Evolutionary conservation across 2,888 invertebrate genomes (phyloP).

Genomic region (Holacanthella duospinosa): DNA sequence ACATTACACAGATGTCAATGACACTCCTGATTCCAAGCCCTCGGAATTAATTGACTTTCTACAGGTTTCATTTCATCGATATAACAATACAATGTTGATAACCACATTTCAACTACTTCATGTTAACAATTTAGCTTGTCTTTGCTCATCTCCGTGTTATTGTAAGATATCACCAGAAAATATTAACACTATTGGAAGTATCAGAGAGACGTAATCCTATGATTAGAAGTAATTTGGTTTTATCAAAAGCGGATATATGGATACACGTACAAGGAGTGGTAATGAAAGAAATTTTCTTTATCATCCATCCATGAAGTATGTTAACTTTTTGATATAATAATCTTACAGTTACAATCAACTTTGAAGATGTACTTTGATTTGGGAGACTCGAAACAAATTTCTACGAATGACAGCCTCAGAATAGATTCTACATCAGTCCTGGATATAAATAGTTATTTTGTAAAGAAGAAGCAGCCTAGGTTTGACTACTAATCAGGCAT

Average conservation of each 20-base stretch:
- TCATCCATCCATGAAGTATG: too few species aligned
- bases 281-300: too few species aligned
- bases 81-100: not conserved
- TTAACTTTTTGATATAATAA: not conserved
- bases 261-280: constrained; percentile 79
- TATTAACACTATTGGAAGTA: constrained; percentile 54
- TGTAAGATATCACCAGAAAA: constrained; percentile 60
- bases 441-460: constrained; percentile 45
- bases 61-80: constrained; percentile 19
- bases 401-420: constrained; percentile 18
- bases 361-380: constrained; percentile 50
- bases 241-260: constrained; percentile 74
- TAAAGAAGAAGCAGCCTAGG: constrained; percentile 42
- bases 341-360: constrained; percentile 63
- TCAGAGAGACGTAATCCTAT: constrained; percentile 52
- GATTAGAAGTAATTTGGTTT: constrained; percentile 46
- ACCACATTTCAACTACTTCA: not conserved
- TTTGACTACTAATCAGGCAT: too few species aligned
- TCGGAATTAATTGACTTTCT: constrained; percentile 26
- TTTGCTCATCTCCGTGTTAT: constrained; percentile 74
- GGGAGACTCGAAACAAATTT: constrained; percentile 32
- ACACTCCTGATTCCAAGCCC: constrained; percentile 27
- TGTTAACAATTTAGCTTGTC: constrained; percentile 51
- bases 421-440: constrained; percentile 39
- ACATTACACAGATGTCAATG: constrained; percentile 45